Evolutionary conservation across 2,888 invertebrate genomes (phyloP).

Genomic region (Phlogophora meticulosa): DNA sequence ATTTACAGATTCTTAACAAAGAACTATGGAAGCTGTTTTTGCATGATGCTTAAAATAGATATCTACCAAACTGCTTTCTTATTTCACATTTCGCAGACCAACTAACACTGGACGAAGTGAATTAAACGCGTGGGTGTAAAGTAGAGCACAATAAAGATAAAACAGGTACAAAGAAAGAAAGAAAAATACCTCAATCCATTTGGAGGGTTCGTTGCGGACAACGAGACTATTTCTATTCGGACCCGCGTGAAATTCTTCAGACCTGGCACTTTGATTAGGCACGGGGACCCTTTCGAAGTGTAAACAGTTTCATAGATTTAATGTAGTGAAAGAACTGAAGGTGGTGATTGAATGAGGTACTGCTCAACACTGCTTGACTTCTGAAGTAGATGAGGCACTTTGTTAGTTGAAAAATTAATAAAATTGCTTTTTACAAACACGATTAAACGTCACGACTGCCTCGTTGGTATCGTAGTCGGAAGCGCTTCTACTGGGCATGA

Average conservation of each 20-base stretch:
- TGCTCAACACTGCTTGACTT: constrained; percentile 12
- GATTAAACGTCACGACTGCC: no score
- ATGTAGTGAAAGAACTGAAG: constrained; percentile 30
- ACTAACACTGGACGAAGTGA: not conserved
- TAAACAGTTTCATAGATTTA: constrained; percentile 31
- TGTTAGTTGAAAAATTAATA: constrained; percentile 27
- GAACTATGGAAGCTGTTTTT: not conserved
- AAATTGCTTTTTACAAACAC: no score
- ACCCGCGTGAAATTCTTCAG: constrained; percentile 37
- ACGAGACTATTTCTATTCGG: constrained; percentile 59
- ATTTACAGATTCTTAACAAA: no score
- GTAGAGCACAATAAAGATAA: constrained; percentile 33
- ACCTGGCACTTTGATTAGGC: constrained; percentile 14
- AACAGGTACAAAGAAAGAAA: constrained; percentile 7
- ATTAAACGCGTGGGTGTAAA: constrained; percentile 17
- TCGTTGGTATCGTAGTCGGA: no score
- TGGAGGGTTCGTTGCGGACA: constrained; percentile 39
- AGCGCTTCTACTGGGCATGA: no score
- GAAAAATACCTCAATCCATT: constrained; percentile 52
- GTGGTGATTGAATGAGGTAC: constrained; percentile 38
- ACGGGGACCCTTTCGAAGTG: not conserved
- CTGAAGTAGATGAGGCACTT: constrained; percentile 16
- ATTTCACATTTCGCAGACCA: not conserved
- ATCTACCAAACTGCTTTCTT: no score
- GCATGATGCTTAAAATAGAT: not conserved